phyloP scores from a whole-genome alignment of 2,888 invertebrate species.

The Capitulum mitella region DNA sequence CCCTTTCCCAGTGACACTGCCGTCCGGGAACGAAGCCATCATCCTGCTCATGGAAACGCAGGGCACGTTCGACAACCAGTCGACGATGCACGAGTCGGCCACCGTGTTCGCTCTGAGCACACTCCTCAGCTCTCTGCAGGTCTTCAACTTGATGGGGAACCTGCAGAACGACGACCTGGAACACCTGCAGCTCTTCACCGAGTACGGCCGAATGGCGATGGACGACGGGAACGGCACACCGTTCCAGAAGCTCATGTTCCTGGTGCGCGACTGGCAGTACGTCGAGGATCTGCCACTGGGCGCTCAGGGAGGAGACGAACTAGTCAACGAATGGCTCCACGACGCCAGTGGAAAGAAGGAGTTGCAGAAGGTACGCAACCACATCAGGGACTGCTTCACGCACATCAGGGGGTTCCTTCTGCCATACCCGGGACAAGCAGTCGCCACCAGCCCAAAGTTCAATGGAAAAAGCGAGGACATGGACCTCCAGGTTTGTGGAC shows the following conservation, averaged over 20 bases:
- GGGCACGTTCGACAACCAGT: constrained; percentile 85
- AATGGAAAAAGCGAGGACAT: too few species aligned
- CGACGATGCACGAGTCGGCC: constrained; percentile 33
- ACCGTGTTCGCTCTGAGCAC: constrained; percentile 61
- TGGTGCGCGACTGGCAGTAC: background rate
- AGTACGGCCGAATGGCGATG: constrained; percentile 91
- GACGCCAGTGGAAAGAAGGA: background rate
- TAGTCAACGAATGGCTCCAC: background rate
- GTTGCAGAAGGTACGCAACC: background rate
- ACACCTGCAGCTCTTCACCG: constrained; percentile 93
- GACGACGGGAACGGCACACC: constrained; percentile 48
- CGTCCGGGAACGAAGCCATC: constrained; percentile 36
- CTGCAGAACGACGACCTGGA: constrained; percentile 97
- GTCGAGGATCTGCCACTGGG: background rate
- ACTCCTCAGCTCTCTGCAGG: constrained; percentile 96
- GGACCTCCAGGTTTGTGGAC: too few species aligned
- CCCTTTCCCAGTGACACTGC: constrained; percentile 41
- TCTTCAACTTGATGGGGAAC: constrained; percentile 91
- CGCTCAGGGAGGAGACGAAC: background rate
- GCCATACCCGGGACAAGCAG: background rate
- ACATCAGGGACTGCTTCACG: background rate
- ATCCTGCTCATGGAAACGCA: constrained; percentile 37
- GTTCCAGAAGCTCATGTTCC: background rate
- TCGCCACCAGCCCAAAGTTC: too few species aligned
- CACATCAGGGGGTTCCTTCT: background rate